These are phyloP conservation scores for Ashinkailepas kermadecensis DNA, from an alignment of 2,888 invertebrate genomes.

Conservation along the genomic window DNA sequence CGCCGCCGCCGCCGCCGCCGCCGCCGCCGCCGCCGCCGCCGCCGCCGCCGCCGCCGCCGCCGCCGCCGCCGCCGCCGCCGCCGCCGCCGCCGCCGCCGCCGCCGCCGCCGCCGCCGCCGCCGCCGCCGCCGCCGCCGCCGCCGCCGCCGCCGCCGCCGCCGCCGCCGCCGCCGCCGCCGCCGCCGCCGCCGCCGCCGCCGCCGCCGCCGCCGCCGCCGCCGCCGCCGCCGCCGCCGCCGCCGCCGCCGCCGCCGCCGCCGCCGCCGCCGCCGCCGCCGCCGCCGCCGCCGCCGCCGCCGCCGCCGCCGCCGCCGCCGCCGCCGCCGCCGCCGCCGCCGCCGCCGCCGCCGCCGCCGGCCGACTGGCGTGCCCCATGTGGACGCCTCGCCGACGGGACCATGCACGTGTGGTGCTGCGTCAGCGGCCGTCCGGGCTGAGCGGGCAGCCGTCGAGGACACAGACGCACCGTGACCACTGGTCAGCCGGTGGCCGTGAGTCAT, in stretches of 20 bases:
- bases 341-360: slow-evolving; percentile 37
- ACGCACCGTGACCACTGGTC: too few species aligned
- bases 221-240: slow-evolving; percentile 37
- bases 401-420: neutral
- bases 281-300: slow-evolving; percentile 37
- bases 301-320: slow-evolving; percentile 37
- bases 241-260: slow-evolving; percentile 37
- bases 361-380: slow-evolving; percentile 35
- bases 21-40: slow-evolving; percentile 38
- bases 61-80: slow-evolving; percentile 37
- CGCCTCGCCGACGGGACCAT: neutral
- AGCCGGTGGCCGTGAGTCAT: too few species aligned
- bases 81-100: slow-evolving; percentile 38
- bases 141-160: slow-evolving; percentile 38
- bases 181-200: slow-evolving; percentile 37
- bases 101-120: slow-evolving; percentile 37
- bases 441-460: too few species aligned
- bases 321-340: slow-evolving; percentile 38
- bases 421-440: neutral
- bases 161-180: slow-evolving; percentile 37
- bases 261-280: slow-evolving; percentile 38
- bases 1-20: slow-evolving; percentile 37
- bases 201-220: slow-evolving; percentile 38
- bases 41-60: slow-evolving; percentile 37
- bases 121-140: slow-evolving; percentile 37